phyloP scores from a whole-genome alignment of 1,140 invertebrate species.

The Pseudomyrmex cubaensis region DNA sequence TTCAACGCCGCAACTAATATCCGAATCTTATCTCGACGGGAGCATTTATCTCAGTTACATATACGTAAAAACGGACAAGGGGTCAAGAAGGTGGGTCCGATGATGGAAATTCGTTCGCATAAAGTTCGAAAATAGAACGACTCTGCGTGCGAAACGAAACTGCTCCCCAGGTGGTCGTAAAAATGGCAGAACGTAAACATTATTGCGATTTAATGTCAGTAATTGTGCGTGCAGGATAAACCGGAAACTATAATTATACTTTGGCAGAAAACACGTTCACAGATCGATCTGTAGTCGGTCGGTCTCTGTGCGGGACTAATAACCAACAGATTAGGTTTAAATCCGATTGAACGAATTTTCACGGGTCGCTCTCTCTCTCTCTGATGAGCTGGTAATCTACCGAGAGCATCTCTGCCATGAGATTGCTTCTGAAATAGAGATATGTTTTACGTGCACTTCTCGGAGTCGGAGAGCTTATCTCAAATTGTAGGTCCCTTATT shows the following conservation, averaged over 20 bases:
- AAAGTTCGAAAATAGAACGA: constrained; percentile 46
- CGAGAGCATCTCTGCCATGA: no score
- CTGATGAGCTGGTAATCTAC: no score
- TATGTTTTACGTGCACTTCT: no score
- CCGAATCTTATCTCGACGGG: constrained; percentile 9
- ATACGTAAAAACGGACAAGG: constrained; percentile 4
- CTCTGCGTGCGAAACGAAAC: constrained; percentile 12
- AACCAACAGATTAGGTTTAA: no score
- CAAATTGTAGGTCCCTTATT: no score
- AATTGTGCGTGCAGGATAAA: not conserved
- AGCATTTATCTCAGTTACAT: constrained; percentile 15
- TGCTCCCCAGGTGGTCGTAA: not conserved
- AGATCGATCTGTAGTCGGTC: no score
- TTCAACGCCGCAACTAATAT: not conserved
- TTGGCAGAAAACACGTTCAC: no score
- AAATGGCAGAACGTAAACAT: constrained; percentile 32
- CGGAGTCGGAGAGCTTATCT: no score
- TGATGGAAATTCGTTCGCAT: constrained; percentile 58
- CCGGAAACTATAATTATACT: not conserved
- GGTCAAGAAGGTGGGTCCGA: constrained; percentile 9
- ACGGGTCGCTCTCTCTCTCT: no score
- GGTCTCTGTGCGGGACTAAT: no score
- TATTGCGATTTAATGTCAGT: constrained; percentile 4
- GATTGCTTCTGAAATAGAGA: no score
- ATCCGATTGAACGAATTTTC: no score